These are phyloP conservation scores for Shinisaurus crocodilurus DNA, from an alignment of 2,113 vertebrate genomes.

Conservation along the genomic window DNA sequence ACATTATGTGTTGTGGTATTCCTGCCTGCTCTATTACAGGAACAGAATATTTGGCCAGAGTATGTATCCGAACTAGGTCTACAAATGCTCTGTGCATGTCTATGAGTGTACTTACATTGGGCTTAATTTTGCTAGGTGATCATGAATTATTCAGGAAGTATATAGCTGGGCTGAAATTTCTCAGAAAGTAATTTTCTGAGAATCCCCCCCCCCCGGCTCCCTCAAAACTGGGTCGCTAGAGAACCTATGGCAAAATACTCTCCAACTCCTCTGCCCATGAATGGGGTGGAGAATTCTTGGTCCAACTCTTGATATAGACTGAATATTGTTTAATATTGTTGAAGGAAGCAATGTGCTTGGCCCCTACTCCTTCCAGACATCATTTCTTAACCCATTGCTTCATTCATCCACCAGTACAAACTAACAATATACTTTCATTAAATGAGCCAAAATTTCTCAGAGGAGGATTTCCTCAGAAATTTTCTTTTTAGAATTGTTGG, in stretches of 20 bases:
- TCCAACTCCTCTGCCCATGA: background rate
- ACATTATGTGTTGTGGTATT: background rate
- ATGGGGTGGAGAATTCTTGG: background rate
- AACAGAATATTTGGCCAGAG: background rate
- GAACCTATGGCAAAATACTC: background rate
- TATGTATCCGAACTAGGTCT: no score
- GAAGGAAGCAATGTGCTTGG: background rate
- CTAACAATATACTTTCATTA: background rate
- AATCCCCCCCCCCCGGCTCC: no score
- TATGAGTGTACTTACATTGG: no score
- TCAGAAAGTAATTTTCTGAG: background rate
- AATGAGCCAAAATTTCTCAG: background rate
- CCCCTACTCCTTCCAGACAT: background rate
- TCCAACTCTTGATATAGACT: no score
- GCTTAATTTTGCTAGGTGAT: background rate
- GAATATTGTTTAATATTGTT: background rate
- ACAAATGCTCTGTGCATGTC: background rate
- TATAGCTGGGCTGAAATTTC: background rate
- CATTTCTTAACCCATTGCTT: background rate
- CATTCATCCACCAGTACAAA: background rate
- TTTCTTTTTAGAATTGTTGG: background rate
- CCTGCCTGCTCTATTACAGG: background rate
- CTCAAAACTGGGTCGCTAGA: background rate
- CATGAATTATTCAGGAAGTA: background rate
- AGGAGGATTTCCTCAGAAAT: background rate